phyloP scores from a whole-genome alignment of 2,113 vertebrate species.

The Limanda limanda region DNA sequence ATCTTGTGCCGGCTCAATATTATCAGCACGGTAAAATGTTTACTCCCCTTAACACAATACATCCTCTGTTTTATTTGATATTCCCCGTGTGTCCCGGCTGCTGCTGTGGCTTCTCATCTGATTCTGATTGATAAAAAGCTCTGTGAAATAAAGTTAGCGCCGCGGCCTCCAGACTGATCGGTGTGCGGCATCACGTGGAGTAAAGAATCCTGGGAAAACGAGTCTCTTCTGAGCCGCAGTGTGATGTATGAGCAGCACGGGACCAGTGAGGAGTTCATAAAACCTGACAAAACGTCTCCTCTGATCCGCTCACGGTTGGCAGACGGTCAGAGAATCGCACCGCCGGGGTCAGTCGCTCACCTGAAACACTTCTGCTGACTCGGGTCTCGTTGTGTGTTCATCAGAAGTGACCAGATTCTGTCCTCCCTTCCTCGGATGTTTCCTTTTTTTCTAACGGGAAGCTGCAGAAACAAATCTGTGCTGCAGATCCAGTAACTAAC shows the following conservation, averaged over 20 bases:
- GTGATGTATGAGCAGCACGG: background rate
- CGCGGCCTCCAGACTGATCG: background rate
- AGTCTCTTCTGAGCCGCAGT: background rate
- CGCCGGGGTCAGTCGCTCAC: conserved; percentile 28
- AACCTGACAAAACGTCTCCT: conserved; percentile 38
- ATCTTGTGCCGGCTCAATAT: conserved; percentile 11
- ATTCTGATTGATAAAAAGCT: conserved; percentile 29
- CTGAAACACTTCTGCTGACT: conserved; percentile 49
- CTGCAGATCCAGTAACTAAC: conserved; percentile 73
- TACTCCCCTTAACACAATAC: conserved; percentile 19
- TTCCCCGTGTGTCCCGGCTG: conserved; percentile 13
- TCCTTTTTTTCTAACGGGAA: conserved; percentile 58
- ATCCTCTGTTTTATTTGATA: conserved; percentile 30
- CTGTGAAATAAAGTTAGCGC: conserved; percentile 2
- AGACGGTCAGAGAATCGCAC: too few relatives aligned
- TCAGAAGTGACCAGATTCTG: conserved; percentile 13
- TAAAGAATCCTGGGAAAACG: conserved; percentile 30
- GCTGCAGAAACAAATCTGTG: conserved; percentile 52
- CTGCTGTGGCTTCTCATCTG: conserved; percentile 8
- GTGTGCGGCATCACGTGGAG: background rate
- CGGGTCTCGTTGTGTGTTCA: background rate
- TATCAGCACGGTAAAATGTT: conserved; percentile 30
- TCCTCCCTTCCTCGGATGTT: background rate
- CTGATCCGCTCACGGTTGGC: too few relatives aligned
- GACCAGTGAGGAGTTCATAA: conserved; percentile 31